Base-by-base conservation (phyloP, 2,797 vertebrate species). In the Atherinosoma microstoma region DNA sequence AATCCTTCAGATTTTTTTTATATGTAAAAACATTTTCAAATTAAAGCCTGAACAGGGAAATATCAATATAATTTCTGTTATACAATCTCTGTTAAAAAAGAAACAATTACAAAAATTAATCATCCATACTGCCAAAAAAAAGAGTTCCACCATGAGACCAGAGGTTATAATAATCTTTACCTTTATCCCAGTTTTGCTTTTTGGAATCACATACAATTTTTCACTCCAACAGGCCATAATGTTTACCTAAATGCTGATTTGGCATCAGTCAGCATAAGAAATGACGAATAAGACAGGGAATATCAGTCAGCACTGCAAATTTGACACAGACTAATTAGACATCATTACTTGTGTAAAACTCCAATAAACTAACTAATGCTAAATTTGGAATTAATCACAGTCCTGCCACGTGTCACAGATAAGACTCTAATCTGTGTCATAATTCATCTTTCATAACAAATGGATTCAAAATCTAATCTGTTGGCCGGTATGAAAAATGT, bases 301-400 rank as follows among this genome's bases (percentile, higher is more conserved):
- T 73, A 51, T 63, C 59, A 15, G 38, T 34, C 9, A 67, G 36
- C 8, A 5, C 40, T 45, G 20, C 58, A 54, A 79, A 75, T 68
- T 70, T 82, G 49, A 81, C 59, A 49, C 63, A 58, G 27, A 68
- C 65, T 82, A 65, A 75, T 79, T 40, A 32, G 76, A 78, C 58
- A 34, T 64, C 36, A 47, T 64, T 16, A 64, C 72, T 45, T 68
- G 68, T 80, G 32, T 61, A 36, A 68, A 84, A 77, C 6, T 62
- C 11, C 11, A 73, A 71, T 79, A 42, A 82, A 64, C 51, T 35
- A 63, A 70, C 24, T 75, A 30, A 63, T 35, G 58, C 63, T 76
- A 68, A 83, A 77, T 78, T 65, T 83, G 59, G 67, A 73, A 85
- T 70, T 81, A 45, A 61, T 73, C 71, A 73, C 7, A 80, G 58